Base-by-base conservation (phyloP, 2,888 invertebrate species). In the Idaea dimidiata region DNA sequence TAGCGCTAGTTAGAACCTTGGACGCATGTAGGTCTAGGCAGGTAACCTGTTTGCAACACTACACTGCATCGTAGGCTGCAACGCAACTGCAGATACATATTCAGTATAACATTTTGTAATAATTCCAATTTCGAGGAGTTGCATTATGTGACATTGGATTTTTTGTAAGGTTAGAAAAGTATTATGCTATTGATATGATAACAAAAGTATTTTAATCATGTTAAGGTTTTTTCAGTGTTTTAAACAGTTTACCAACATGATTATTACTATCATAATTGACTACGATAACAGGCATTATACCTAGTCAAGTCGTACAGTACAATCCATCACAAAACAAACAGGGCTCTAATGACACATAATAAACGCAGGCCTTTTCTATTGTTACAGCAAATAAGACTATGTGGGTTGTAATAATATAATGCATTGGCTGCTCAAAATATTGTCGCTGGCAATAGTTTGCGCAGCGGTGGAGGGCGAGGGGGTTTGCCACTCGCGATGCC, bases 351-450 rank as follows among this genome's bases (percentile, higher is more conserved):
- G 17, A 59, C 16, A 17, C 56, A 59, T 58, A 43, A 18, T 56
- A 56, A 69, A 69, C 43, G 65, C 32, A 61, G 57, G 62, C 64
- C 61, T 68, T 86, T 79, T 87, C 72, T 84, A 77, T 91, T 88
- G 86, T 92, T 92, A 66, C 91, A 92, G 92, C 83, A 86, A 87
- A 86, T 90, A 87, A 87, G 88, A 91, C 86, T 91, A 91, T 91
- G 91, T 81, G 84, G 91, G 88, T 89, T 83, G 87, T 93, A 79
- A 91, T 93, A 79, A 91, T 87, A 82, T 91, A 91, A 84, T 93
- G 94, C 85, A 94, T 82, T 91, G 90, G 81, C 88, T 93, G 86
- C 93, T 94, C 72, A 84, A 86, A 76, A 86, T 89, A 76, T 86
- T 93, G 83, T 82, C 83, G 86, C 86, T 92, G 89, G 91, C 91